Base-by-base conservation (phyloP, 2,888 invertebrate species). In the Habrosyne pyritoides region DNA sequence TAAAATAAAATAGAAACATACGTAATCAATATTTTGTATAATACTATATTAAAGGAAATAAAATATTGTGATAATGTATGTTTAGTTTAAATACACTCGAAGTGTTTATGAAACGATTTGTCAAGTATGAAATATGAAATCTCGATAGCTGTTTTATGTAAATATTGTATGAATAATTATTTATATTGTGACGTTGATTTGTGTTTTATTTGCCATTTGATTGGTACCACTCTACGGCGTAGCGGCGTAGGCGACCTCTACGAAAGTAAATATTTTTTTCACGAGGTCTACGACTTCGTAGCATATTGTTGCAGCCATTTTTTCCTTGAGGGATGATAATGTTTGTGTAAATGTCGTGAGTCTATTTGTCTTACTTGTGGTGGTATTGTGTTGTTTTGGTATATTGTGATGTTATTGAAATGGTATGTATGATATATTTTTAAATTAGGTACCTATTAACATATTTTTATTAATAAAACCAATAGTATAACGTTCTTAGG, bases 141-240 rank as follows among this genome's bases (percentile, higher is more conserved):
- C 18, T 26, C 46, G 26, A 42, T 71, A 75, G 68, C 66, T 73
- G 73, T 82, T 81, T 63, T 80, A 81, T 88, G 87, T 89, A 86
- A 84, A 89, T 89, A 88, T 84, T 84, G 75, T 80, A 84, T 81
- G 82, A 87, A 89, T 86, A 85, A 84, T 86, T 84, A 81, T 79
- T 79, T 84, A 82, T 87, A 77, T 83, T 83, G 83, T 84, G 86
- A 79, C 74, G 84, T 86, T 84, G 49, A 77, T 81, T 68, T 67
- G 79, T 83, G 79, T 86, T 85, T 86, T 69, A 84, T 85, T 86
- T 85, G 71, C 57, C 49, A 56, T 66, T 57, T 61, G 58, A 33
- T 33, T 10, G 51, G 53, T 61, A 14, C 26, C 28, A 52, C 47
- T 14, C 53, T 57, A 54, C 54, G 56, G 10, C 56, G 56, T 57